phyloP scores from a whole-genome alignment of 2,888 invertebrate species.

The Xylota segnis region DNA sequence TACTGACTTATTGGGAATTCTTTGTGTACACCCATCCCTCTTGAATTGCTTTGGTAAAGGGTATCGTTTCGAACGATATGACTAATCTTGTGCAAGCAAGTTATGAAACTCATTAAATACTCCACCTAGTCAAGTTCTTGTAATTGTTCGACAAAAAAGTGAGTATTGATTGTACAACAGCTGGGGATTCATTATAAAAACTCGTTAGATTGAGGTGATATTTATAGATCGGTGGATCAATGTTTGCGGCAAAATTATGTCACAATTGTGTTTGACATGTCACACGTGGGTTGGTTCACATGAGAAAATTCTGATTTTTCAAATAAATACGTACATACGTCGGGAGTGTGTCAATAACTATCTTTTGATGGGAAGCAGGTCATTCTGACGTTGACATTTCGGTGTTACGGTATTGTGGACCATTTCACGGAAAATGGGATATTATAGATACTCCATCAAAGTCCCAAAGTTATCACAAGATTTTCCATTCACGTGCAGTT shows the following conservation, averaged over 20 bases:
- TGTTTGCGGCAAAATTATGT: neutral
- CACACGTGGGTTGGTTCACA: neutral
- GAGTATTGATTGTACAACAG: constrained; percentile 18
- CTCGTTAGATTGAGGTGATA: neutral
- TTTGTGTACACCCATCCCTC: neutral
- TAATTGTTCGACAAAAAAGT: neutral
- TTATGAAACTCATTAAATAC: neutral
- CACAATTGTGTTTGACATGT: no score
- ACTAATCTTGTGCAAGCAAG: constrained; percentile 19
- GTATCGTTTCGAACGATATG: neutral
- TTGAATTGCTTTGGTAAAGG: neutral
- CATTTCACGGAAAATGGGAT: no score
- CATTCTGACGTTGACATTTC: no score
- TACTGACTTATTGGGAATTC: constrained; percentile 31
- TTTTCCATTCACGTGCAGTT: no score
- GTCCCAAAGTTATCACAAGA: no score
- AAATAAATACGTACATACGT: no score
- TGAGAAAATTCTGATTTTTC: no score
- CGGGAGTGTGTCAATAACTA: no score
- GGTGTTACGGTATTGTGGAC: no score
- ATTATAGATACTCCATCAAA: no score
- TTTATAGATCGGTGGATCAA: neutral
- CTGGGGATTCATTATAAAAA: constrained; percentile 15
- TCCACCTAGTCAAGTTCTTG: neutral
- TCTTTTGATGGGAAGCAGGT: no score